These are phyloP conservation scores for Leptinotarsa rubiginosa DNA, from an alignment of 2,888 invertebrate species.

Conservation along the genomic window DNA sequence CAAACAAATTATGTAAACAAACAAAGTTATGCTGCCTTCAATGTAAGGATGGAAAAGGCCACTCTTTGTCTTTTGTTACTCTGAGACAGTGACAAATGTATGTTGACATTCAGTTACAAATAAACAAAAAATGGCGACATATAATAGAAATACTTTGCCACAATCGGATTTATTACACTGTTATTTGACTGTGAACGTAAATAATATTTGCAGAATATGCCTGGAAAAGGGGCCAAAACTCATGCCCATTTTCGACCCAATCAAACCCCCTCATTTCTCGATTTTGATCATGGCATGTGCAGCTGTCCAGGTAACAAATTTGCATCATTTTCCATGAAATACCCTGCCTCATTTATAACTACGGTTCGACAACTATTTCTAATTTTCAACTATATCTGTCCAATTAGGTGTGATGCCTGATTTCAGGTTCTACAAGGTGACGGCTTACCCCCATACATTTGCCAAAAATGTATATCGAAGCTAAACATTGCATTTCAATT, in stretches of 20 bases:
- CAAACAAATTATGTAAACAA: too few relatives aligned
- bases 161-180: conserved; percentile 62
- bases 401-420: conserved; percentile 25
- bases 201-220: conserved; percentile 65
- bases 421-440: conserved; percentile 64
- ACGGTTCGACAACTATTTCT: background rate
- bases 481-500: conserved; percentile 65
- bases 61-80: too few relatives aligned
- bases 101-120: background rate
- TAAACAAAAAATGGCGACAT: conserved; percentile 49
- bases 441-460: conserved; percentile 64
- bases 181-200: conserved; percentile 65
- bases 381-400: background rate
- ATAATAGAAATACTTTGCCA: conserved; percentile 55
- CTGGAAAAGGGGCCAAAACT: conserved; percentile 64
- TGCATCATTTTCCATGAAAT: background rate
- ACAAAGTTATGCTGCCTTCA: too few relatives aligned
- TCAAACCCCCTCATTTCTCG: conserved; percentile 65
- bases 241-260: conserved; percentile 65
- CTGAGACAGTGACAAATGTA: background rate
- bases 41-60: too few relatives aligned
- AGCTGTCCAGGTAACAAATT: conserved; percentile 62
- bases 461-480: conserved; percentile 64
- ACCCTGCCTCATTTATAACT: too few relatives aligned
- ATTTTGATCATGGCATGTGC: conserved; percentile 66